These are phyloP conservation scores for Physeter macrocephalus DNA, from an alignment of 2,113 vertebrate genomes.

Conservation along the genomic window DNA sequence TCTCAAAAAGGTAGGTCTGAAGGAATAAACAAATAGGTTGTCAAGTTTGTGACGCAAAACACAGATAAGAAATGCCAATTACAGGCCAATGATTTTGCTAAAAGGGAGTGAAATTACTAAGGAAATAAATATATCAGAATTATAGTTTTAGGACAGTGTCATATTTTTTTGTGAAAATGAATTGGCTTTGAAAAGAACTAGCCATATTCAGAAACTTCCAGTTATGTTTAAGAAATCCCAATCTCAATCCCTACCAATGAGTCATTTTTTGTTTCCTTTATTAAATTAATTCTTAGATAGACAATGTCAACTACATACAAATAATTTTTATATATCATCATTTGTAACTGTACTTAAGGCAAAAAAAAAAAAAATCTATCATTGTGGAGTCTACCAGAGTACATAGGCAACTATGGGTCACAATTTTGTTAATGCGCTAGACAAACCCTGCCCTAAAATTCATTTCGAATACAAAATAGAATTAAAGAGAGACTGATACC, in stretches of 20 bases:
- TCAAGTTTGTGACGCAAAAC: not conserved
- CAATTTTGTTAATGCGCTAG: not conserved
- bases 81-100: not conserved
- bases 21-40: not conserved
- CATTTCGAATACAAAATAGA: not conserved
- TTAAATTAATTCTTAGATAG: not conserved
- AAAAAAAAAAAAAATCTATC: not conserved
- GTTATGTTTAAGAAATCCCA: not conserved
- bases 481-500: not conserved
- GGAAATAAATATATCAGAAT: not conserved
- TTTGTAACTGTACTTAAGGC: not conserved
- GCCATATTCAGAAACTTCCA: not conserved
- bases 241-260: not conserved
- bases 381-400: not conserved
- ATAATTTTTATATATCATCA: not conserved
- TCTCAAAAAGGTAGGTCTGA: not conserved
- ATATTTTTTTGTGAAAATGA: not conserved
- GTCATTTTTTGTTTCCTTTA: not conserved
- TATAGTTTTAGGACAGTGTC: not conserved
- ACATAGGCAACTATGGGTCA: not conserved
- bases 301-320: not conserved
- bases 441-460: not conserved
- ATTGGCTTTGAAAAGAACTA: not conserved
- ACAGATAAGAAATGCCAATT: not conserved
- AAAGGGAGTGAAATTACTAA: not conserved